Conservation (phyloP, 2,113 vertebrate genomes). For the Calidris pugnax region DNA sequence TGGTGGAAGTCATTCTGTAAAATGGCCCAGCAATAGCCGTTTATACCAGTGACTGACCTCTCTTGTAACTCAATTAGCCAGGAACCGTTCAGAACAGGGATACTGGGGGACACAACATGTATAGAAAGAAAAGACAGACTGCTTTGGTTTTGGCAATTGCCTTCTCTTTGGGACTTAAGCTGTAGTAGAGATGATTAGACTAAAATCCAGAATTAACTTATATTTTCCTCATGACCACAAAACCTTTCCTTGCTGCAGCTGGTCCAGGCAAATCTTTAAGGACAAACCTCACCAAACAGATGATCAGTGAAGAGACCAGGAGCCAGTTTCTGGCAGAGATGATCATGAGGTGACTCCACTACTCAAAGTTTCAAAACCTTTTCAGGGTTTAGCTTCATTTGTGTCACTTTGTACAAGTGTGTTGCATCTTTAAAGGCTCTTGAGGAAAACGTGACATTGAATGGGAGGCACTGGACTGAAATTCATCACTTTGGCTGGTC, state of each 20-base stretch:
- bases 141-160: neutral
- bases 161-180: neutral
- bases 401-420: neutral
- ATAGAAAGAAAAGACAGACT: neutral
- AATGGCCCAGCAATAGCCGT: neutral
- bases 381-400: neutral
- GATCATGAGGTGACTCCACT: neutral
- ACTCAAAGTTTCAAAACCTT: neutral
- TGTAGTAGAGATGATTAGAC: neutral
- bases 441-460: neutral
- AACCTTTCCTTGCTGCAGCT: neutral
- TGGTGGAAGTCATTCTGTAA: neutral
- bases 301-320: neutral
- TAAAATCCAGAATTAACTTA: neutral
- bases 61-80: neutral
- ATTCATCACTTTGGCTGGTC: neutral
- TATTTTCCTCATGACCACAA: neutral
- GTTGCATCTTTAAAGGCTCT: neutral
- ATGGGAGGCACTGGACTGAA: neutral
- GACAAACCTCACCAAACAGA: neutral
- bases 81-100: neutral
- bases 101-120: neutral
- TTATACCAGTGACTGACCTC: neutral
- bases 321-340: neutral
- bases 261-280: neutral